Evolutionary conservation across 1,140 invertebrate species (phyloP).

Genomic region (Trissolcus basalis): DNA sequence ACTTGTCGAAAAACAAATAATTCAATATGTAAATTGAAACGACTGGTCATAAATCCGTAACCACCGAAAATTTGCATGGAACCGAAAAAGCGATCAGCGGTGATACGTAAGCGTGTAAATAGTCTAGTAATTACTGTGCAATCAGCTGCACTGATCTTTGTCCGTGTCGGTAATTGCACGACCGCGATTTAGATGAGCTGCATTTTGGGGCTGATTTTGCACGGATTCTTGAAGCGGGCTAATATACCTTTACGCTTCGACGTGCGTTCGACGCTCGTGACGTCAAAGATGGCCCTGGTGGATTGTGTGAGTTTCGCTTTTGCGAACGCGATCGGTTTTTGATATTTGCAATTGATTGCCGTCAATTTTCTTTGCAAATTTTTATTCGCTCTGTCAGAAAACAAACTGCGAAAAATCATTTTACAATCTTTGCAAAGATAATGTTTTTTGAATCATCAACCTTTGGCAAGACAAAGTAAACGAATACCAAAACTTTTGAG

Average conservation of each 20-base stretch:
- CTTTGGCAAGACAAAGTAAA: too few relatives aligned
- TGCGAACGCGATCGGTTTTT: not conserved
- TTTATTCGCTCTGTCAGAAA: too few relatives aligned
- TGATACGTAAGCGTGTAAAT: constrained; percentile 36
- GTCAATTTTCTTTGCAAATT: too few relatives aligned
- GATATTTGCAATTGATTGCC: too few relatives aligned
- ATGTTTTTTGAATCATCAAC: too few relatives aligned
- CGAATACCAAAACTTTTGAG: too few relatives aligned
- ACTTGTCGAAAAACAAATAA: too few relatives aligned
- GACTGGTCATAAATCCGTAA: too few relatives aligned
- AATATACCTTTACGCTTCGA: constrained; percentile 13
- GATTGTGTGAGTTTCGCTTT: constrained; percentile 56
- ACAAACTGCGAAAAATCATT: too few relatives aligned
- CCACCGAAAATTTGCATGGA: too few relatives aligned
- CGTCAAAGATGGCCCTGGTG: constrained; percentile 73
- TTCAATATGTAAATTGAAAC: too few relatives aligned
- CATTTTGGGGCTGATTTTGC: constrained; percentile 37
- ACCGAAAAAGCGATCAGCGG: not conserved
- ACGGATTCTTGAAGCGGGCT: constrained; percentile 33
- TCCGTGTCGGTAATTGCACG: constrained; percentile 43
- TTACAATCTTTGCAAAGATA: too few relatives aligned
- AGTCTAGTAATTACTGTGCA: constrained; percentile 33
- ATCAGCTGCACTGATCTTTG: constrained; percentile 31
- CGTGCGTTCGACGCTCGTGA: constrained; percentile 60
- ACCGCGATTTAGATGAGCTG: constrained; percentile 35